A percentile compares a stretch with the other conserved stretches of the same genome.
Evolutionary conservation across 2,797 vertebrate species (phyloP).

Genomic region (Gobio occitaniae): DNA sequence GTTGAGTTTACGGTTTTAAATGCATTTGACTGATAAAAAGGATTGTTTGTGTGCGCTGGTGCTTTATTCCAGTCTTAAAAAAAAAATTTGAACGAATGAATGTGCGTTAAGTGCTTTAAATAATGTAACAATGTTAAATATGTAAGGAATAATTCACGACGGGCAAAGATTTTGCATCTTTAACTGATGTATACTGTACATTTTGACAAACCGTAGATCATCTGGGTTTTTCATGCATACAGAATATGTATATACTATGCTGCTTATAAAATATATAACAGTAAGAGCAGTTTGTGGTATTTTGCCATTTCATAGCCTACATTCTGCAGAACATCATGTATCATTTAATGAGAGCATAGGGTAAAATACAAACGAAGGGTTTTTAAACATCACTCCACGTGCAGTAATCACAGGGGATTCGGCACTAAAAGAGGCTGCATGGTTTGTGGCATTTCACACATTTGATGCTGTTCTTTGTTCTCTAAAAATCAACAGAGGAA

Average conservation of each 20-base stretch:
- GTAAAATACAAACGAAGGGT: not conserved
- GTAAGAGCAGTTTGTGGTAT: not conserved
- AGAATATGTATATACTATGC: not conserved
- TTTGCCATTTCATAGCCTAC: constrained; percentile 5
- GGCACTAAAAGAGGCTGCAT: not conserved
- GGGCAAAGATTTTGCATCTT: too few species aligned
- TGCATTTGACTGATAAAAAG: too few species aligned
- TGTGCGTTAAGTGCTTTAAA: too few species aligned
- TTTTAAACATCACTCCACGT: not conserved
- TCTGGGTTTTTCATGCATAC: not conserved
- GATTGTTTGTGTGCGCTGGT: too few species aligned
- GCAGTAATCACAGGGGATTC: constrained; percentile 22
- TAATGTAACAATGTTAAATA: too few species aligned
- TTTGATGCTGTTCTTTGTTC: constrained; percentile 63
- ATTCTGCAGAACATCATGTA: not conserved
- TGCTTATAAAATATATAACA: not conserved
- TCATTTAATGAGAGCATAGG: constrained; percentile 7
- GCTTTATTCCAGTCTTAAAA: too few species aligned
- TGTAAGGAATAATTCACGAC: too few species aligned
- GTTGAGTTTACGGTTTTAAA: too few species aligned
- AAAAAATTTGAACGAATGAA: too few species aligned
- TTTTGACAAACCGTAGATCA: not conserved
- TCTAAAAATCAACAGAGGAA: constrained; percentile 42
- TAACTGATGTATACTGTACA: not conserved
- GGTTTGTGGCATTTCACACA: constrained; percentile 59